A percentile compares a stretch with the other conserved stretches of the same genome.
Evolutionary conservation across 37 sponge, comb jelly and placozoan genomes (phyloP).

Genomic region (Petrosia ficiformis): DNA sequence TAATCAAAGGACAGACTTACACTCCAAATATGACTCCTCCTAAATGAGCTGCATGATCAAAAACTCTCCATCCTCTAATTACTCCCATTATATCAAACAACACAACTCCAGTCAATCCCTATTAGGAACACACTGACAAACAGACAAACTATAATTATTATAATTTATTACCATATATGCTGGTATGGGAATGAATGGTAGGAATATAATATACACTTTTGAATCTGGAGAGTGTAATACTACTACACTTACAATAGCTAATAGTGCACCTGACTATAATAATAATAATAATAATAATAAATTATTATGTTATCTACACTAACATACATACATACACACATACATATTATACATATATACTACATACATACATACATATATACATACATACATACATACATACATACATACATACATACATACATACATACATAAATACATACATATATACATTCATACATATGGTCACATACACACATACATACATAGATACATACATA

Average conservation of each 20-base stretch:
- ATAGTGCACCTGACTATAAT: constrained; percentile 55
- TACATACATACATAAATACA: too few species aligned
- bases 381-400: too few species aligned
- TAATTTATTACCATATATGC: constrained; percentile 43
- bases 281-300: too few species aligned
- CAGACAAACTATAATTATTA: background rate
- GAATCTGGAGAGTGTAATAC: constrained; percentile 32
- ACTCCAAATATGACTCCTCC: constrained; percentile 72
- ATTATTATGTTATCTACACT: too few species aligned
- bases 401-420: too few species aligned
- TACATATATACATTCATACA: too few species aligned
- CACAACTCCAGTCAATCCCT: constrained; percentile 56
- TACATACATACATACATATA: too few species aligned
- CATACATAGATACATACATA: too few species aligned
- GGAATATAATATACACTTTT: constrained; percentile 49
- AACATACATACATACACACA: too few species aligned
- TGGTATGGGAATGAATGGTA: constrained; percentile 71
- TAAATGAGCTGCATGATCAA: constrained; percentile 84
- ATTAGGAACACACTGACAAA: constrained; percentile 9
- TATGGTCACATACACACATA: too few species aligned
- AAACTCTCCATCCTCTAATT: constrained; percentile 64
- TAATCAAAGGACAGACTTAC: constrained; percentile 31
- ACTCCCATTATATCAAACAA: constrained; percentile 52
- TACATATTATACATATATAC: too few species aligned
- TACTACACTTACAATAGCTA: constrained; percentile 45